Evolutionary conservation across 2,113 vertebrate species (phyloP).

Genomic region (Fregetta grallaria): DNA sequence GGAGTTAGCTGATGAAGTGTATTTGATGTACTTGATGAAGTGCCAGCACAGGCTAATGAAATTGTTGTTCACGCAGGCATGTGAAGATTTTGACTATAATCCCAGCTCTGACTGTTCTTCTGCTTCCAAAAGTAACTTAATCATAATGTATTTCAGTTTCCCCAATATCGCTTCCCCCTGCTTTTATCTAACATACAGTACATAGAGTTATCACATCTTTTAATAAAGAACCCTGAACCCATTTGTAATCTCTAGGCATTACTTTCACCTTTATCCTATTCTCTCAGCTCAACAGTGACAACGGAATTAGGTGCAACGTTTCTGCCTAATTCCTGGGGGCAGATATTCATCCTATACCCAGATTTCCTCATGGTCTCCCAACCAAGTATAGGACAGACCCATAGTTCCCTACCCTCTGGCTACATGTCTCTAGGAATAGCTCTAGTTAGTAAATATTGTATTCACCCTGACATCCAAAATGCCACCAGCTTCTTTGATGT

Average conservation of each 20-base stretch:
- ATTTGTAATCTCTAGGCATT: neutral
- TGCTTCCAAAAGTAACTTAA: neutral
- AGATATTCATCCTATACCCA: neutral
- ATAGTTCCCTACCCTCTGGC: neutral
- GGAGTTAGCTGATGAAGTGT: conserved; percentile 1
- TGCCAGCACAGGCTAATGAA: neutral
- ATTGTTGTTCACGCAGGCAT: neutral
- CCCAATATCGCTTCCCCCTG: neutral
- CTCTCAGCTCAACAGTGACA: neutral
- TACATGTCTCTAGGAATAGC: neutral
- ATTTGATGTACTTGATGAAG: neutral
- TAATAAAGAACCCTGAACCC: neutral
- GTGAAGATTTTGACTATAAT: neutral
- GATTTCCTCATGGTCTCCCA: neutral
- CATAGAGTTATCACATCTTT: neutral
- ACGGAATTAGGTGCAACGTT: neutral
- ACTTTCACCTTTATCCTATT: neutral
- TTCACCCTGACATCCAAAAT: conserved; percentile 15
- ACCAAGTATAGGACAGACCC: neutral
- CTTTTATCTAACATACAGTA: neutral
- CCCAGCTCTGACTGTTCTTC: neutral
- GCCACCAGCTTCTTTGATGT: conserved; percentile 2
- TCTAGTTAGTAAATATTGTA: conserved; percentile 15
- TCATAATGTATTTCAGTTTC: neutral
- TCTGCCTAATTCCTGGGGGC: neutral